Conservation (phyloP, 1,140 invertebrate species). For the Neocloeon triangulifer region DNA sequence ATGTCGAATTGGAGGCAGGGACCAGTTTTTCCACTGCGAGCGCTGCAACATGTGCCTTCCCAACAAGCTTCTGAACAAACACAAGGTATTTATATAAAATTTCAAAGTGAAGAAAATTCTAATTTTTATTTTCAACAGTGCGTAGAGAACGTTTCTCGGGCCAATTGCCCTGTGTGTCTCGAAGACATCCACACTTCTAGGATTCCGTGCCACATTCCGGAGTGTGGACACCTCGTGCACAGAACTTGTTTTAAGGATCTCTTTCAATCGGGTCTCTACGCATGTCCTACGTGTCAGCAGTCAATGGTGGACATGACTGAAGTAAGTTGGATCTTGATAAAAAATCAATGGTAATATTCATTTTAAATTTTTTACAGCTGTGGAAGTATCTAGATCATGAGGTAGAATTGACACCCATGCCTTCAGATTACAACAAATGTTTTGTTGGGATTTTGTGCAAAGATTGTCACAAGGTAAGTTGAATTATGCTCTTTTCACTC, state of each 20-base stretch:
- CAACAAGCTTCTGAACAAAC: constrained; percentile 47
- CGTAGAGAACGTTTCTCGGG: constrained; percentile 63
- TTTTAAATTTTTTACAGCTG: constrained; percentile 20
- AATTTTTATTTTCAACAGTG: constrained; percentile 27
- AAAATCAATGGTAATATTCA: neutral
- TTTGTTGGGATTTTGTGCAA: constrained; percentile 62
- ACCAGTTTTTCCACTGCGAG: constrained; percentile 70
- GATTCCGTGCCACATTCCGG: constrained; percentile 63
- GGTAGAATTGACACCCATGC: constrained; percentile 56
- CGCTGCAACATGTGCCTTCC: constrained; percentile 73
- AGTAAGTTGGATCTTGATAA: constrained; percentile 14
- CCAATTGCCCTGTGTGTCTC: constrained; percentile 67
- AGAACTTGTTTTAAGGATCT: constrained; percentile 58
- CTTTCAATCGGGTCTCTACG: constrained; percentile 51
- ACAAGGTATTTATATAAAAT: constrained; percentile 34
- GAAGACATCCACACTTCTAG: constrained; percentile 76
- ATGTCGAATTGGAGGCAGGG: constrained; percentile 61
- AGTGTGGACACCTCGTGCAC: constrained; percentile 66
- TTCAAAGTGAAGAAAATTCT: neutral
- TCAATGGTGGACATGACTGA: constrained; percentile 63
- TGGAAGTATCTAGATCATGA: constrained; percentile 65
- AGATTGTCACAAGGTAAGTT: constrained; percentile 60
- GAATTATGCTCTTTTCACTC: constrained; percentile 8
- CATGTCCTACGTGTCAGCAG: constrained; percentile 66
- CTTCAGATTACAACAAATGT: constrained; percentile 51